Base-by-base conservation (phyloP, 2,797 vertebrate species). In the Poecilia gillii region DNA sequence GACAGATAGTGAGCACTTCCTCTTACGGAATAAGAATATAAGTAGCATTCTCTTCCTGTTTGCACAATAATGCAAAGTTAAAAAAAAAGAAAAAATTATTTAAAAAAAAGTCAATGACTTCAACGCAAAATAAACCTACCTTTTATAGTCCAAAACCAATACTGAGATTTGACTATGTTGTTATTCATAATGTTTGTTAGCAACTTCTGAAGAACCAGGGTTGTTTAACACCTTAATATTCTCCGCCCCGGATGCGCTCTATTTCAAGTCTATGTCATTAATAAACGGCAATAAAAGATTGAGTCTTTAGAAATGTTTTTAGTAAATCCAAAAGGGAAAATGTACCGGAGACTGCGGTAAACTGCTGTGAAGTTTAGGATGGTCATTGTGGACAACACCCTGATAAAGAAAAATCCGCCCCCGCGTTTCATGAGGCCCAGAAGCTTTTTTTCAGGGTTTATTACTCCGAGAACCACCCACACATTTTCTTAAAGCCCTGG, bases 1-100 rank as follows among this genome's bases (percentile, higher is more conserved):
- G 0, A 36, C n/a, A 80, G 31, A 76, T 59, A 28, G 70, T 79
- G 4, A 84, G 23, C 0, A 85, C 66, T 81, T 83, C 73, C 76
- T 81, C 25, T 0, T 46, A 43, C 12, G 71, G 4, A 59, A 14
- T 47, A 3, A 59, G 0, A 45, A 46, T 51, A 36, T 2, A 78
- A 28, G 13, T 3, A 8, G 6, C 3, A 18, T 11, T 77, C 57
- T 77, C 43, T 77, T 74, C 70, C 55, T 80, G n/a, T 55, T 46
- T 62, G 55, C 7, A 68, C 8, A 81, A n/a, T 4, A 20, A 33
- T 13, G 6, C 6, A 11, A 6, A 74, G 18, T 64, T 51, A 7
- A 45, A 4, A 8, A 20, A 36, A 36, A 46, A 4, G 5, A 47
- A 51, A 51, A 28, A 5, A 2, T 12, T 23, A n/a, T 45, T 6